These are phyloP conservation scores for Thalassaphorura encarpata DNA, from an alignment of 1,140 invertebrate genomes.

Conservation along the genomic window DNA sequence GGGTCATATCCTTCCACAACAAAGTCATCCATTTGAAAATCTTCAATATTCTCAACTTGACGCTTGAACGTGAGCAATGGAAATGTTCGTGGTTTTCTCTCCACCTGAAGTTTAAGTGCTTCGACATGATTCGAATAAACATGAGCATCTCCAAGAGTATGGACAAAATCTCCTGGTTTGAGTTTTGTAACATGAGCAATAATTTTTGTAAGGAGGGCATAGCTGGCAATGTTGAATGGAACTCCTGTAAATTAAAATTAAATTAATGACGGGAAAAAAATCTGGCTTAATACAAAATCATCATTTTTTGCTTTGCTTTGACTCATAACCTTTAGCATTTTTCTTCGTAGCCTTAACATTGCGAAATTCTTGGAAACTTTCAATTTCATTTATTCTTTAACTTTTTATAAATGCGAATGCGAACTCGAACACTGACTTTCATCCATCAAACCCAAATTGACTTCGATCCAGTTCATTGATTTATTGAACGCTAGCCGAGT, in stretches of 20 bases:
- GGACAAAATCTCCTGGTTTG: constrained; percentile 91
- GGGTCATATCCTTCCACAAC: constrained; percentile 78
- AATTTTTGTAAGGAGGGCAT: constrained; percentile 90
- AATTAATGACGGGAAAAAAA: neutral
- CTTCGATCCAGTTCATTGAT: no score
- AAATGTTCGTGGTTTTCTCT: constrained; percentile 68
- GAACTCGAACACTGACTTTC: no score
- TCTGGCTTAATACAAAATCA: neutral
- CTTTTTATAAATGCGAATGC: no score
- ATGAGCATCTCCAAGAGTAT: constrained; percentile 94
- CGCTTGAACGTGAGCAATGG: constrained; percentile 68
- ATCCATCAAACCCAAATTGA: no score
- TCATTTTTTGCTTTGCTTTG: no score
- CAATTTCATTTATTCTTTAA: no score
- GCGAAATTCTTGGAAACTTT: no score
- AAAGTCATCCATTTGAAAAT: constrained; percentile 85
- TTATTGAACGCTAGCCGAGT: no score
- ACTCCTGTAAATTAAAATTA: constrained; percentile 57
- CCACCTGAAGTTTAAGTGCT: constrained; percentile 70
- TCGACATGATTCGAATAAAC: constrained; percentile 89
- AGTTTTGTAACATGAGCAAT: constrained; percentile 87
- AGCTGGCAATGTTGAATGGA: constrained; percentile 98
- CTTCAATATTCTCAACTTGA: constrained; percentile 64
- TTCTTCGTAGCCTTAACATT: no score
- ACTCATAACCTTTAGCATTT: no score